A percentile compares a stretch with the other conserved stretches of the same genome.
These are phyloP conservation scores for Ellobius talpinus DNA, from an alignment of 2,113 vertebrate genomes.

Conservation along the genomic window DNA sequence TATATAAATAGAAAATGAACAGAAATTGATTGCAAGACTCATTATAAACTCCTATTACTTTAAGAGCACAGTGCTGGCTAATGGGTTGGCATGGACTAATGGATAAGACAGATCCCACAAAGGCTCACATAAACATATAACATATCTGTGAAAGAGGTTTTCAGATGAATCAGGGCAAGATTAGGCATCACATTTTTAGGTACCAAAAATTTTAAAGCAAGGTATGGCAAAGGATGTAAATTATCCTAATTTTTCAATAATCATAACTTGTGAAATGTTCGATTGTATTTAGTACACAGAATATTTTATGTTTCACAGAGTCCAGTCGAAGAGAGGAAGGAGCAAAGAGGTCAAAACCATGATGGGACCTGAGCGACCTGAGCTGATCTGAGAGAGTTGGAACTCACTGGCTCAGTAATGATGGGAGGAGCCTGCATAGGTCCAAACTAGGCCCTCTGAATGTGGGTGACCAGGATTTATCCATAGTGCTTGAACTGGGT, in stretches of 20 bases:
- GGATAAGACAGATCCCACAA: neutral
- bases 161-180: neutral
- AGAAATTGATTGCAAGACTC: neutral
- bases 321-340: too few relatives aligned
- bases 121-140: neutral
- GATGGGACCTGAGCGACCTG: too few relatives aligned
- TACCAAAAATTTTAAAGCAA: neutral
- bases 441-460: too few relatives aligned
- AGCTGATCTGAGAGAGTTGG: too few relatives aligned
- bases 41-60: neutral
- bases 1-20: neutral
- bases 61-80: neutral
- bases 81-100: neutral
- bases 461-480: too few relatives aligned
- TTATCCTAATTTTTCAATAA: neutral
- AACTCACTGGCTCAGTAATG: too few relatives aligned
- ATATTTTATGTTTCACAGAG: neutral
- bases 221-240: neutral
- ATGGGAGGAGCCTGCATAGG: too few relatives aligned
- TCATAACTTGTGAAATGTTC: neutral
- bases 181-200: neutral
- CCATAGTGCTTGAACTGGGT: too few relatives aligned
- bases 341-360: too few relatives aligned
- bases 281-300: neutral
- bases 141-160: neutral